These are phyloP conservation scores for Podocnemis expansa DNA, from an alignment of 2,113 vertebrate genomes.

Conservation along the genomic window DNA sequence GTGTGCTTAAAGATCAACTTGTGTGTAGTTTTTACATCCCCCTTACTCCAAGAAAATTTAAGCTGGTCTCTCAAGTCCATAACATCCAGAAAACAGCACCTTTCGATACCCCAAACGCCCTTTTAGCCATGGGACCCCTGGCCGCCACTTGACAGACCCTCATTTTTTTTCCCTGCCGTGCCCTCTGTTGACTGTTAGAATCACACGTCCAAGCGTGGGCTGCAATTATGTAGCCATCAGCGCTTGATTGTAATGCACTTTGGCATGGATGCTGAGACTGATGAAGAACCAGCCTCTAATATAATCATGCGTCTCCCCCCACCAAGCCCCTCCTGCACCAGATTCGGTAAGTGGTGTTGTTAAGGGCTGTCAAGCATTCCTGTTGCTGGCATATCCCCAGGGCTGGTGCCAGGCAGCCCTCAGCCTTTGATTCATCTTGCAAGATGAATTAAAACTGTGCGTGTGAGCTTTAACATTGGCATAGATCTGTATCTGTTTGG, in stretches of 20 bases:
- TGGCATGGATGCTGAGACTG: background rate
- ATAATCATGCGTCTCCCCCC: background rate
- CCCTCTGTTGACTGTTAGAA: background rate
- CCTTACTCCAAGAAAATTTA: background rate
- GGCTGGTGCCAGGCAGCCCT: conserved; percentile 63
- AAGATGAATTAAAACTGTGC: background rate
- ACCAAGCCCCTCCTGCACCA: background rate
- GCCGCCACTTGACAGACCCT: rapidly evolving
- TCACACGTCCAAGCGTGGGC: background rate
- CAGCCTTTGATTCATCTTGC: conserved; percentile 61
- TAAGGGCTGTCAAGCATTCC: conserved; percentile 50
- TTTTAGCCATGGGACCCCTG: rapidly evolving
- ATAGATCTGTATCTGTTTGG: background rate
- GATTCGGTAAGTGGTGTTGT: conserved; percentile 32
- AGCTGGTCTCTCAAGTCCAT: background rate
- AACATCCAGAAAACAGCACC: rapidly evolving
- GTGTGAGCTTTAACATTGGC: no score
- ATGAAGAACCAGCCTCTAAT: conserved; percentile 3
- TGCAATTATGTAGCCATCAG: background rate
- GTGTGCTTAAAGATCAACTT: background rate
- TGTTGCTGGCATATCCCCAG: conserved; percentile 58
- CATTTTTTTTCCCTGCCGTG: background rate
- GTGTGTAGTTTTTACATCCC: no score
- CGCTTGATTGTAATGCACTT: background rate
- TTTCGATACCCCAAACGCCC: background rate